Conservation (phyloP, 2,797 vertebrate genomes). For the Sebastolobus altivelis region DNA sequence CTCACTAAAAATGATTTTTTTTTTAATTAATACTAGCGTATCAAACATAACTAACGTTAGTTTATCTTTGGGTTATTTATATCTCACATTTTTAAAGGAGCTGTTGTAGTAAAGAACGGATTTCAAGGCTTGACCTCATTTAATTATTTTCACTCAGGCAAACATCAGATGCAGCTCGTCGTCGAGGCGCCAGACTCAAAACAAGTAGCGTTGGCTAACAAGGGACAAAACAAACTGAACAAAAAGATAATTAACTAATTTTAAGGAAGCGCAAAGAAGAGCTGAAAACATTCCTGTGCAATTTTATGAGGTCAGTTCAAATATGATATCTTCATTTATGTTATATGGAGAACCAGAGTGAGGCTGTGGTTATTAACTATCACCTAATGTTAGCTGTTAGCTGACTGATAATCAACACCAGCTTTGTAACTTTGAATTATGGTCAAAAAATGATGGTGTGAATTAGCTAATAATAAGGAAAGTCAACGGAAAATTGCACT, state of each 20-base stretch:
- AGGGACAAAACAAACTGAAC: no score
- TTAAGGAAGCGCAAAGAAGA: accelerated
- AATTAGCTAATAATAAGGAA: neutral
- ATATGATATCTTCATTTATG: accelerated
- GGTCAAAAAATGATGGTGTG: neutral
- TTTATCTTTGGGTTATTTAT: accelerated
- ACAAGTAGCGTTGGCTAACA: neutral
- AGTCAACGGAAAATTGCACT: neutral
- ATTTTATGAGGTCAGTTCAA: slow-evolving; percentile 6
- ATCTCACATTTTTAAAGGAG: accelerated
- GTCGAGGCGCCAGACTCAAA: slow-evolving; percentile 75
- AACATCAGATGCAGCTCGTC: slow-evolving; percentile 17
- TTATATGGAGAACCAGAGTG: neutral
- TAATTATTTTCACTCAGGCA: slow-evolving; percentile 33
- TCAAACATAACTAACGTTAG: neutral
- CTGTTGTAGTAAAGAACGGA: accelerated
- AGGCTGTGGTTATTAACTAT: neutral
- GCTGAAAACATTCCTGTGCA: neutral
- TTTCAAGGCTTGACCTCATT: neutral
- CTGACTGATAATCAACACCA: neutral
- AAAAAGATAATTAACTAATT: accelerated
- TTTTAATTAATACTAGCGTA: accelerated
- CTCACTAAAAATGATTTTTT: slow-evolving; percentile 23
- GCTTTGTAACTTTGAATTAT: no score
- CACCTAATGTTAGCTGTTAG: neutral